A percentile compares a stretch with the other conserved stretches of the same genome.
These are phyloP conservation scores for Cremastinae sp. DNA, from an alignment of 2,888 invertebrate genomes.

Conservation along the genomic window DNA sequence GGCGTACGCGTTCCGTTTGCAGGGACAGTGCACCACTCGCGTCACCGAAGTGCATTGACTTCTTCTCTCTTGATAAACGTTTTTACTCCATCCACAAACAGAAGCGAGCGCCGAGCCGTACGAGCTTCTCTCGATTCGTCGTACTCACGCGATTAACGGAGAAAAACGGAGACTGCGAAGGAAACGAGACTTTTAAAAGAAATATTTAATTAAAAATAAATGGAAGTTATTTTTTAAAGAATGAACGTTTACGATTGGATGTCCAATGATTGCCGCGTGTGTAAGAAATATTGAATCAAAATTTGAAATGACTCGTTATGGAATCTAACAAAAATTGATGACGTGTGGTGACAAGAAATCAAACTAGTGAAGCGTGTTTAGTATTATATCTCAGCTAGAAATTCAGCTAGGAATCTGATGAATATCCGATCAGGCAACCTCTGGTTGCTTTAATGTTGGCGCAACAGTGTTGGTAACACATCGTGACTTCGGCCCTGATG, in stretches of 20 bases:
- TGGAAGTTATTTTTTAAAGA: too few relatives aligned
- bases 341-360: too few relatives aligned
- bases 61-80: conserved; percentile 67
- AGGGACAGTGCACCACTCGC: conserved; percentile 53
- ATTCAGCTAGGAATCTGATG: too few relatives aligned
- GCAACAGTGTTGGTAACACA: too few relatives aligned
- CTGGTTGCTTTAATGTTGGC: too few relatives aligned
- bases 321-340: too few relatives aligned
- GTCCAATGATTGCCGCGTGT: too few relatives aligned
- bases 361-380: too few relatives aligned
- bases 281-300: background rate
- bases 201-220: background rate
- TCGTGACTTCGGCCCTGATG: too few relatives aligned
- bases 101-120: conserved; percentile 26
- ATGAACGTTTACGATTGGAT: too few relatives aligned
- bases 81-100: conserved; percentile 26
- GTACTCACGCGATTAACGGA: conserved; percentile 30
- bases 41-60: conserved; percentile 75
- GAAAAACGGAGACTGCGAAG: background rate
- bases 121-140: conserved; percentile 44
- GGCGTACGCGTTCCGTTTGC: conserved; percentile 31
- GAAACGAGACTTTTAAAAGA: background rate
- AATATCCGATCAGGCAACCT: too few relatives aligned
- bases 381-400: too few relatives aligned
- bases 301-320: background rate